These are phyloP conservation scores for Plutomurus gul DNA, from an alignment of 1,140 invertebrate genomes.

Conservation along the genomic window DNA sequence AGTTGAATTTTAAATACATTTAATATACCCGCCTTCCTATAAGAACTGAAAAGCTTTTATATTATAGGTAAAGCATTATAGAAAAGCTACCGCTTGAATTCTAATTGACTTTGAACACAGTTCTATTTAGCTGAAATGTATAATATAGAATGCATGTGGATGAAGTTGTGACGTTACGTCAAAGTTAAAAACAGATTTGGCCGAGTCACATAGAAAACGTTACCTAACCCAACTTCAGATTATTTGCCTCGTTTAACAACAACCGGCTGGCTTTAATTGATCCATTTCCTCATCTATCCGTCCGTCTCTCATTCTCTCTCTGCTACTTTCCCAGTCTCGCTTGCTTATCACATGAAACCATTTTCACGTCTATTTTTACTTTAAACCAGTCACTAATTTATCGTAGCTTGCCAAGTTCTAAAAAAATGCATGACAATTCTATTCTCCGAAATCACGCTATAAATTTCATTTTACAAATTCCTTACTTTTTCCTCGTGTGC, in stretches of 20 bases:
- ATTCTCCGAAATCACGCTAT: not conserved
- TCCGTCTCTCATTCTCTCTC: not conserved
- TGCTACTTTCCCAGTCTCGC: not conserved
- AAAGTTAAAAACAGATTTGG: not conserved
- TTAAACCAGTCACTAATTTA: too few species aligned
- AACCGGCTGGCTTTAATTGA: not conserved
- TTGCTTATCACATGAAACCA: not conserved
- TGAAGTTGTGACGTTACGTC: too few species aligned
- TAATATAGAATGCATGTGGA: too few species aligned
- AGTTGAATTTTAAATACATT: too few species aligned
- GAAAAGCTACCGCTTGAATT: too few species aligned
- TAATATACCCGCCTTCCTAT: too few species aligned
- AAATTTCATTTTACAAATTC: too few species aligned
- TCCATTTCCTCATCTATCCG: not conserved
- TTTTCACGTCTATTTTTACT: not conserved
- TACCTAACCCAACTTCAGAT: not conserved
- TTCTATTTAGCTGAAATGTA: too few species aligned
- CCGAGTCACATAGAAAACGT: not conserved
- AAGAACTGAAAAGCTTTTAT: too few species aligned
- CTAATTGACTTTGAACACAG: too few species aligned
- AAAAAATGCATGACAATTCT: not conserved
- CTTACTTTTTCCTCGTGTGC: too few species aligned
- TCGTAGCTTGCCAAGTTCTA: not conserved
- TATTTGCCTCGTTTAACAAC: conserved; percentile 1
- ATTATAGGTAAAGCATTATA: too few species aligned